Evolutionary conservation across 2,797 vertebrate genomes (phyloP).

Genomic region (Chaetophractus vellerosus): DNA sequence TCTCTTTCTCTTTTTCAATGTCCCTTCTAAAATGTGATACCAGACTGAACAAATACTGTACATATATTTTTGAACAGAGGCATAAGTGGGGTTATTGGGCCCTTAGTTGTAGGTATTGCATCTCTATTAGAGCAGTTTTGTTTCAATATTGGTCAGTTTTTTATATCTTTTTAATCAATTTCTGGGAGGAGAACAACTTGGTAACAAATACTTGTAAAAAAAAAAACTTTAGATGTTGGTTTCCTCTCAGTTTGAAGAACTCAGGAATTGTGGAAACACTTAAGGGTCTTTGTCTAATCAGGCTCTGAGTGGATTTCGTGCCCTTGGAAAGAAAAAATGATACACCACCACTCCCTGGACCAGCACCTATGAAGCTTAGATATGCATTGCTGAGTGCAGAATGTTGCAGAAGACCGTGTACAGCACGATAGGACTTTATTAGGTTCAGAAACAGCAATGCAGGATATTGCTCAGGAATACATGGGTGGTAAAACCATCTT

Average conservation of each 20-base stretch:
- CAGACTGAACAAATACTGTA: neutral
- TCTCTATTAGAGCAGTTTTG: neutral
- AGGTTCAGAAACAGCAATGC: neutral
- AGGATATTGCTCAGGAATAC: neutral
- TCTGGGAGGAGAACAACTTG: constrained; percentile 8
- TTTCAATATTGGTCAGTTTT: neutral
- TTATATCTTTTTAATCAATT: neutral
- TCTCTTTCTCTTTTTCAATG: neutral
- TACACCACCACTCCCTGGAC: neutral
- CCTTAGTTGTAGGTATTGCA: neutral
- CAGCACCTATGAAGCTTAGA: neutral
- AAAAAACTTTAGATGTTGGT: neutral
- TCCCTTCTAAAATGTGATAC: neutral
- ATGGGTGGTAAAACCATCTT: neutral
- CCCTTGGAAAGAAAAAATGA: neutral
- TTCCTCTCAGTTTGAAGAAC: constrained; percentile 32
- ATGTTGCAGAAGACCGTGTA: neutral
- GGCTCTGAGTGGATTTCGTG: neutral
- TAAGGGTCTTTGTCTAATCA: neutral
- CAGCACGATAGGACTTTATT: neutral
- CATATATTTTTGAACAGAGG: neutral
- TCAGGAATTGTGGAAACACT: neutral
- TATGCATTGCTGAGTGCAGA: neutral
- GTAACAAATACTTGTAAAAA: neutral
- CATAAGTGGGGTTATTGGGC: neutral